Base-by-base conservation (phyloP, 2,888 invertebrate species). In the Drosophila pseudotalamancana region DNA sequence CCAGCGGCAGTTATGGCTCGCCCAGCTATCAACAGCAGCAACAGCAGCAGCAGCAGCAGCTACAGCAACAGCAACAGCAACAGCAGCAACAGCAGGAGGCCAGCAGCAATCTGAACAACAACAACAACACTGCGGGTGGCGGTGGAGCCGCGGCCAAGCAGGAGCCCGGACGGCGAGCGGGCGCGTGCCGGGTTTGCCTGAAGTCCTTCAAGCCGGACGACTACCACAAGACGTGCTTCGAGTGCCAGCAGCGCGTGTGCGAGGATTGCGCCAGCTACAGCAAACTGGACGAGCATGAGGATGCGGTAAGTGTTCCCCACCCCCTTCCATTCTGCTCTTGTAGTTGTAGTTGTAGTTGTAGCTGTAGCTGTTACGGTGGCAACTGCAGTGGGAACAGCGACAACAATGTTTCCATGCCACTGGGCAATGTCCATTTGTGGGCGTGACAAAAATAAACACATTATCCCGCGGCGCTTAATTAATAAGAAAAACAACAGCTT, bases 241-340 rank as follows among this genome's bases (percentile, higher is more conserved):
- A 97, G 92, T 98, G 97, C 91, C 95, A 96, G 88, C 96, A 97
- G 89, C 94, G 96, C 77, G 97, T 97, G 49, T 97, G 97, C 91
- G 97, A 97, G 91, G 97, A 97, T 92, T 97, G 97, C 90, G 97
- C 97, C 75, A 97, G 97, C 51, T 97, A 97, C 91, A 97, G 97
- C 78, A 96, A 96, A 87, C 93, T 95, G 57, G 95, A 95, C 66
- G 95, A 96, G 88, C 95, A 95, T 73, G 96, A 97, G 88, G 96
- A 97, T 87, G 94, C 95, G 91, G 96, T 96, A 89, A 93, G 93
- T 90, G 57, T 16, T n/a, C n/a, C n/a, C n/a, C n/a, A n/a, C n/a
- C n/a, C n/a, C n/a, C n/a, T n/a, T n/a, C n/a, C n/a, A n/a, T n/a
- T n/a, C n/a, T 27, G 29, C 16, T 6, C 1, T 42, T 39, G 19